Evolutionary conservation across 2,797 vertebrate species (phyloP).

Genomic region (Cichlasoma orientale): DNA sequence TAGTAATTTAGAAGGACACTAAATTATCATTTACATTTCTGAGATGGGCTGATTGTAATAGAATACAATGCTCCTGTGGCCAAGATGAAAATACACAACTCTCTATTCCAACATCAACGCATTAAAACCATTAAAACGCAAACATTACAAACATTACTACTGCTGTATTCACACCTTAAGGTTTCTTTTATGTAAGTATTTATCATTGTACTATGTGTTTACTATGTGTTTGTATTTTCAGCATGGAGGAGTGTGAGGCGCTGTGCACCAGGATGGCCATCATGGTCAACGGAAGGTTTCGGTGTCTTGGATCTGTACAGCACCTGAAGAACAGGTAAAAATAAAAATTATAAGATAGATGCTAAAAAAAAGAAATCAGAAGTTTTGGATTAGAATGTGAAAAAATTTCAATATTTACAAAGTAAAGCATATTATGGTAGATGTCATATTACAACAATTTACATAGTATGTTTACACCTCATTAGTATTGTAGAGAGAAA

Average conservation of each 20-base stretch:
- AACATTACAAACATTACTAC: not conserved
- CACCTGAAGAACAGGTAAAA: slow-evolving; percentile 90
- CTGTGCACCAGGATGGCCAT: slow-evolving; percentile 93
- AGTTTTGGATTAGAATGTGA: no score
- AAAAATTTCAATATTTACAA: no score
- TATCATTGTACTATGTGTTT: slow-evolving; percentile 10
- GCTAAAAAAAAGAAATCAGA: no score
- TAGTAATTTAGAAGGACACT: not conserved
- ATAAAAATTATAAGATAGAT: no score
- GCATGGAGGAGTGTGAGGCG: slow-evolving; percentile 94
- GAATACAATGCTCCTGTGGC: not conserved
- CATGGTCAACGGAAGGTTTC: slow-evolving; percentile 92
- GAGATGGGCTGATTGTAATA: not conserved
- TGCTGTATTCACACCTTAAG: rapidly evolving
- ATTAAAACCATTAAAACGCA: not conserved
- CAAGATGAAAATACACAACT: not conserved
- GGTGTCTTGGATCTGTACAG: slow-evolving; percentile 89
- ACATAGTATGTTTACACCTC: no score
- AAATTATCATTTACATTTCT: not conserved
- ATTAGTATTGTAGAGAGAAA: no score
- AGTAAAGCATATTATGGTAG: no score
- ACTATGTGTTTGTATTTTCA: slow-evolving; percentile 46
- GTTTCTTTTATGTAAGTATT: not conserved
- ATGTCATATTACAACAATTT: no score
- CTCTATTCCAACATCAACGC: not conserved